A percentile compares a stretch with the other conserved stretches of the same genome.
phyloP scores from a whole-genome alignment of 2,888 invertebrate species.

The Diarsia brunnea region DNA sequence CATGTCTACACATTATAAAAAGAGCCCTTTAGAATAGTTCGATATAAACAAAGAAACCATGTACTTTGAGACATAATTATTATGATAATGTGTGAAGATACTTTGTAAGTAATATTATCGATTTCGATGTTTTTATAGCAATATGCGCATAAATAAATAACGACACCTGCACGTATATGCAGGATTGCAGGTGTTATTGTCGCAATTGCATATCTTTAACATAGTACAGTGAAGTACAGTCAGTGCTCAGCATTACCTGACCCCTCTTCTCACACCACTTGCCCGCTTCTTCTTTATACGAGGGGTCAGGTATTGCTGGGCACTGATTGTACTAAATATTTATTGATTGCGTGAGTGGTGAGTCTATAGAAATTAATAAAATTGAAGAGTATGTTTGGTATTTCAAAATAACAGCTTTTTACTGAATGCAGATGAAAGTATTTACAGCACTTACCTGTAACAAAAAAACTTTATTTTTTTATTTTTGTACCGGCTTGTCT shows the following conservation, averaged over 20 bases:
- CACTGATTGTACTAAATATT: not conserved
- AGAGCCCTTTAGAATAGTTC: not conserved
- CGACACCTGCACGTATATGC: conserved; percentile 10
- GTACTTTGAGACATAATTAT: not conserved
- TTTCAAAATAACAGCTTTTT: too few relatives aligned
- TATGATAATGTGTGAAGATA: conserved; percentile 25
- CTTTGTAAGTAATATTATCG: not conserved
- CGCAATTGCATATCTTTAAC: conserved; percentile 3
- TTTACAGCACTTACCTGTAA: too few relatives aligned
- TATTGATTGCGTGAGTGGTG: conserved; percentile 8
- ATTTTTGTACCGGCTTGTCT: too few relatives aligned
- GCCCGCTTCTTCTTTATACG: too few relatives aligned
- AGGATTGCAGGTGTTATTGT: conserved; percentile 38
- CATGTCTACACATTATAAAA: not conserved
- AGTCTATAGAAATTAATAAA: not conserved
- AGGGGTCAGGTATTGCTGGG: too few relatives aligned
- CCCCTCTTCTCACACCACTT: too few relatives aligned
- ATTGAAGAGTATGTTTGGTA: too few relatives aligned
- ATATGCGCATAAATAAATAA: conserved; percentile 31
- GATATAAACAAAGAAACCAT: conserved; percentile 6
- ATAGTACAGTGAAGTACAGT: too few relatives aligned
- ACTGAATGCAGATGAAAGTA: too few relatives aligned
- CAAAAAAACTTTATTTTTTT: too few relatives aligned
- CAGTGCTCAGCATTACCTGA: too few relatives aligned
- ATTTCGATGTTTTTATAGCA: conserved; percentile 36